phyloP scores from a whole-genome alignment of 2,888 invertebrate species.

The Trichogramma evanescens region DNA sequence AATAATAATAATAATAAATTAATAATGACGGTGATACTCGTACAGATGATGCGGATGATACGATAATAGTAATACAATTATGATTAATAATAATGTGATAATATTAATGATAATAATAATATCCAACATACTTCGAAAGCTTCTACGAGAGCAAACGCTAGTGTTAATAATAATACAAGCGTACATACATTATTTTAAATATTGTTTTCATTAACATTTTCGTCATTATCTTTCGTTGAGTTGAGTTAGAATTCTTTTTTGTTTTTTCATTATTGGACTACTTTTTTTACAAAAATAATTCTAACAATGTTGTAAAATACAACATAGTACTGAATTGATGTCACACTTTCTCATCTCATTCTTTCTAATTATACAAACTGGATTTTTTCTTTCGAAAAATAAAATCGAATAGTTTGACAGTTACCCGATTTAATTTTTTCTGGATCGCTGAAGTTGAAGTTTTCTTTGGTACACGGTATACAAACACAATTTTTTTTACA shows the following conservation, averaged over 20 bases:
- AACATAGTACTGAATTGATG: slow-evolving; percentile 10
- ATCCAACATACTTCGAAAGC: slow-evolving; percentile 43
- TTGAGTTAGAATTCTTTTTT: slow-evolving; percentile 6
- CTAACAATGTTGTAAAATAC: slow-evolving; percentile 34
- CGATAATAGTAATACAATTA: slow-evolving; percentile 21
- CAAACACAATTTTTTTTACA: too few species aligned
- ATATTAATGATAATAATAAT: slow-evolving; percentile 29
- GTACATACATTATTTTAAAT: too few species aligned
- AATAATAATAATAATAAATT: slow-evolving; percentile 25
- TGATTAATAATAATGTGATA: slow-evolving; percentile 14
- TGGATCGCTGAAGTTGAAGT: not conserved
- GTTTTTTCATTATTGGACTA: slow-evolving; percentile 5
- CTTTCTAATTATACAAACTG: slow-evolving; percentile 28
- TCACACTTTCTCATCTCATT: slow-evolving; percentile 24
- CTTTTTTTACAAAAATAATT: slow-evolving; percentile 43
- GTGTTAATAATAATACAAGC: slow-evolving; percentile 29
- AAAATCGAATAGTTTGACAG: not conserved
- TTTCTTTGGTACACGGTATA: too few species aligned
- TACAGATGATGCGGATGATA: not conserved
- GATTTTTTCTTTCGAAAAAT: not conserved
- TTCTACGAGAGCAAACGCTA: slow-evolving; percentile 42
- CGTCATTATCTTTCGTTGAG: slow-evolving; percentile 11
- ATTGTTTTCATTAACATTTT: slow-evolving; percentile 16
- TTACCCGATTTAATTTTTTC: not conserved
- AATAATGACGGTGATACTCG: not conserved